Conservation (phyloP, 2,888 invertebrate species). For the Epinotia brunnichana region DNA sequence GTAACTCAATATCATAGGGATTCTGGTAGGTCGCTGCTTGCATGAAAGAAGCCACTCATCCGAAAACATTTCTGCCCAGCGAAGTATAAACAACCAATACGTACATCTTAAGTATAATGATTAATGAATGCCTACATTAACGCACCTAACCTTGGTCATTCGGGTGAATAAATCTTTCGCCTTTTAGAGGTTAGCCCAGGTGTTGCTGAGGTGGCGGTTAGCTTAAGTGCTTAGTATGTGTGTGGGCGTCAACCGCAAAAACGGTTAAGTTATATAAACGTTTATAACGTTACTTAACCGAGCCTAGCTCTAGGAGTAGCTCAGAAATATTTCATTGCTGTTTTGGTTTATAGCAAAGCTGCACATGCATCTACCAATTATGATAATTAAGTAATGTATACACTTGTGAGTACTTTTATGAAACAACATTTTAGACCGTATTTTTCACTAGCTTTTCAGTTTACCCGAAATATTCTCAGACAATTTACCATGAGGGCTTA, state of each 20-base stretch:
- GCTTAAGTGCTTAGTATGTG: not conserved
- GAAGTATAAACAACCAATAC: constrained; percentile 42
- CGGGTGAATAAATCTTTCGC: constrained; percentile 33
- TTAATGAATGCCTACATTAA: constrained; percentile 41
- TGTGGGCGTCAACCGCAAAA: not conserved
- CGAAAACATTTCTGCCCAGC: constrained; percentile 42
- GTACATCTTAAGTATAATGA: constrained; percentile 42
- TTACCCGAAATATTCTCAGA: not conserved
- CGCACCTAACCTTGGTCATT: constrained; percentile 36
- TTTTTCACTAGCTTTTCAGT: not conserved
- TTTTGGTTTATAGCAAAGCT: too few relatives aligned
- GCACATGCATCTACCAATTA: not conserved
- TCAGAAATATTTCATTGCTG: not conserved
- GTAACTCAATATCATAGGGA: constrained; percentile 21
- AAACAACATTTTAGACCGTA: too few relatives aligned
- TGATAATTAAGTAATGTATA: not conserved
- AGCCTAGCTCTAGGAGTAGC: not conserved
- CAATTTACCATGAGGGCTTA: not conserved
- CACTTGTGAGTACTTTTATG: too few relatives aligned
- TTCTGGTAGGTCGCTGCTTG: constrained; percentile 24
- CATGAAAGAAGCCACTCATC: constrained; percentile 42
- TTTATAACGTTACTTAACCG: not conserved
- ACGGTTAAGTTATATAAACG: not conserved
- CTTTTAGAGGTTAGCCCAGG: constrained; percentile 21
- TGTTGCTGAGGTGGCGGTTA: not conserved